Evolutionary conservation across 2,888 invertebrate species (phyloP).

Genomic region (Euproctis similis): DNA sequence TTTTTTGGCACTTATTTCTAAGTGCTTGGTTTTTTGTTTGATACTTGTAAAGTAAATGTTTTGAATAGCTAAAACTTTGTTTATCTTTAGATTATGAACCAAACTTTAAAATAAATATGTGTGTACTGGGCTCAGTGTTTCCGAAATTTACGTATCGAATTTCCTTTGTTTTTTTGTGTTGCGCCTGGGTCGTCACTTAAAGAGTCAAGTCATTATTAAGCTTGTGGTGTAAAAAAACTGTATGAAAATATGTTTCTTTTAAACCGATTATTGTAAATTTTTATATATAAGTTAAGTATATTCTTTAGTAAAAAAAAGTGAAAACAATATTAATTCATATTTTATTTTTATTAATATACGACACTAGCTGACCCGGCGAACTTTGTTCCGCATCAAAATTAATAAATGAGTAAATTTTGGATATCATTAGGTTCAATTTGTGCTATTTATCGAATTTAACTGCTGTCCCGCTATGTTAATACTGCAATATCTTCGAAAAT

Average conservation of each 20-base stretch:
- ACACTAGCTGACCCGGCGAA: no score
- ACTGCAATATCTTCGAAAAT: no score
- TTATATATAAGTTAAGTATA: no score
- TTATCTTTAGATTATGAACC: not conserved
- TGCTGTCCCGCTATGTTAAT: no score
- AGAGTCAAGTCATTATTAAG: not conserved
- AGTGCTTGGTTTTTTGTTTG: constrained; percentile 1
- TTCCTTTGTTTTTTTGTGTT: constrained; percentile 1
- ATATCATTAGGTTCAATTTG: no score
- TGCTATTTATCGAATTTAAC: no score
- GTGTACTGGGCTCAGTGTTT: not conserved
- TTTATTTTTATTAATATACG: not conserved
- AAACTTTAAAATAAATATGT: not conserved
- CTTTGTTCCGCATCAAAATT: no score
- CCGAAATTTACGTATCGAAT: not conserved
- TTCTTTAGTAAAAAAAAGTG: not conserved
- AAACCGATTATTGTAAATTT: not conserved
- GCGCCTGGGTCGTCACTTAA: not conserved
- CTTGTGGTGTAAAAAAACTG: constrained; percentile 1
- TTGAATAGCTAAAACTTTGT: constrained; percentile 1
- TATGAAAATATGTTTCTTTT: not conserved
- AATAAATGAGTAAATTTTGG: no score
- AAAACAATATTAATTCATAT: not conserved
- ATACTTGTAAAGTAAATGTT: constrained; percentile 1
- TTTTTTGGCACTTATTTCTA: not conserved